Percentiles rank a stretch among this genome's conserved stretches.
Conservation (phyloP, 2,113 vertebrate genomes). For the Sisor rabdophorus region DNA sequence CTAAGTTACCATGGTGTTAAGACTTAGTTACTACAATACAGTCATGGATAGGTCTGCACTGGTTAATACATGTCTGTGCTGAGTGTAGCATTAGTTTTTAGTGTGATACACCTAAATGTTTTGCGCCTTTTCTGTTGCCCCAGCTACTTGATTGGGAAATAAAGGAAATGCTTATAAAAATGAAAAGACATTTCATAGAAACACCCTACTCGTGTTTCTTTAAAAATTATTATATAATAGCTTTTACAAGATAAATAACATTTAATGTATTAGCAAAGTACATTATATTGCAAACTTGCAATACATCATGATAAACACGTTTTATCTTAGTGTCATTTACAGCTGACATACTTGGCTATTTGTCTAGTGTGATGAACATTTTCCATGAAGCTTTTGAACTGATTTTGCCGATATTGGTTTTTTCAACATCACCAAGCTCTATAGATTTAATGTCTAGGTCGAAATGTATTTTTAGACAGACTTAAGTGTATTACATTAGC, state of each 20-base stretch:
- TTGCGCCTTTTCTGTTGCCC: constrained; percentile 45
- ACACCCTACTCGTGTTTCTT: neutral
- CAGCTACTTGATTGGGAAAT: neutral
- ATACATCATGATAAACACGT: too few relatives aligned
- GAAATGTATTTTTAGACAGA: too few relatives aligned
- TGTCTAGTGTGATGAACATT: constrained; percentile 15
- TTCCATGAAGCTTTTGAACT: neutral
- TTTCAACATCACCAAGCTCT: neutral
- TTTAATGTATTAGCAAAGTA: neutral
- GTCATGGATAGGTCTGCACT: constrained; percentile 60
- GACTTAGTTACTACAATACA: constrained; percentile 14
- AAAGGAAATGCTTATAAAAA: neutral
- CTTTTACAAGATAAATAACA: neutral
- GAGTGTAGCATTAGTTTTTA: constrained; percentile 56
- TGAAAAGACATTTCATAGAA: neutral
- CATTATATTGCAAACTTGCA: neutral
- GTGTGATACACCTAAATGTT: constrained; percentile 48
- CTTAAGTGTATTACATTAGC: neutral
- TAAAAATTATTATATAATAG: neutral
- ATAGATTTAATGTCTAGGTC: too few relatives aligned
- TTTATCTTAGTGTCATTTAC: too few relatives aligned
- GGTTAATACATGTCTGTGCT: constrained; percentile 56
- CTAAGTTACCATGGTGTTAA: neutral
- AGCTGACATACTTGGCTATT: too few relatives aligned
- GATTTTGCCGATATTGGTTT: neutral